Evolutionary conservation across 2,113 vertebrate genomes (phyloP).

Genomic region (Lophochroa leadbeateri): DNA sequence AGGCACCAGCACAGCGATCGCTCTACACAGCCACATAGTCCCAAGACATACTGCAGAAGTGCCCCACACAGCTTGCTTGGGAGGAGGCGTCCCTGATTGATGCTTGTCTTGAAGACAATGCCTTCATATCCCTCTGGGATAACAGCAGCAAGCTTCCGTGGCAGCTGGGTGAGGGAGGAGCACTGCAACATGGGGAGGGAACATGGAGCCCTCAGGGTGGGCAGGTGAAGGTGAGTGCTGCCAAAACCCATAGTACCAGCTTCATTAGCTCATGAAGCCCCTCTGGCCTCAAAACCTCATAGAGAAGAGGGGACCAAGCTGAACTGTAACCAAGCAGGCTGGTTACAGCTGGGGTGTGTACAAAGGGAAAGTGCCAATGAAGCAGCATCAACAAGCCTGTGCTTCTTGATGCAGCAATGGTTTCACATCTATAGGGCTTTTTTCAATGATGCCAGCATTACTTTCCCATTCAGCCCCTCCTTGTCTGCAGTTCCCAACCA

Average conservation of each 20-base stretch:
- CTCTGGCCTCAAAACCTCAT: not conserved
- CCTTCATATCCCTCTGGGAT: not conserved
- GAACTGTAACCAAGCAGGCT: not conserved
- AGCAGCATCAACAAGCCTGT: not conserved
- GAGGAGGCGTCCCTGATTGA: not conserved
- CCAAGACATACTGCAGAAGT: not conserved
- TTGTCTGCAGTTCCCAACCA: not conserved
- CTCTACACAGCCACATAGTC: not conserved
- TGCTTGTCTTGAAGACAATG: not conserved
- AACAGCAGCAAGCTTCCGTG: not conserved
- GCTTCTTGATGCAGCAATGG: fast-evolving
- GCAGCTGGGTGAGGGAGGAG: not conserved
- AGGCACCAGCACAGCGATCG: fast-evolving
- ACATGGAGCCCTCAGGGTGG: fast-evolving
- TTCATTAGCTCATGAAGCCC: fast-evolving
- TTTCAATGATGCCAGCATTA: fast-evolving
- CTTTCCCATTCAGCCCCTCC: not conserved
- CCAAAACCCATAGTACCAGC: not conserved
- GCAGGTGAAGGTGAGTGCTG: not conserved
- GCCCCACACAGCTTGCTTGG: not conserved
- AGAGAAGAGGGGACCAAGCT: not conserved
- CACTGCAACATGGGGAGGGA: not conserved
- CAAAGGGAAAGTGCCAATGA: fast-evolving
- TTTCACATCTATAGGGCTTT: not conserved
- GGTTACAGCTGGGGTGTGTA: fast-evolving